These are phyloP conservation scores for Apamea anceps DNA, from an alignment of 2,888 invertebrate genomes.

Conservation along the genomic window DNA sequence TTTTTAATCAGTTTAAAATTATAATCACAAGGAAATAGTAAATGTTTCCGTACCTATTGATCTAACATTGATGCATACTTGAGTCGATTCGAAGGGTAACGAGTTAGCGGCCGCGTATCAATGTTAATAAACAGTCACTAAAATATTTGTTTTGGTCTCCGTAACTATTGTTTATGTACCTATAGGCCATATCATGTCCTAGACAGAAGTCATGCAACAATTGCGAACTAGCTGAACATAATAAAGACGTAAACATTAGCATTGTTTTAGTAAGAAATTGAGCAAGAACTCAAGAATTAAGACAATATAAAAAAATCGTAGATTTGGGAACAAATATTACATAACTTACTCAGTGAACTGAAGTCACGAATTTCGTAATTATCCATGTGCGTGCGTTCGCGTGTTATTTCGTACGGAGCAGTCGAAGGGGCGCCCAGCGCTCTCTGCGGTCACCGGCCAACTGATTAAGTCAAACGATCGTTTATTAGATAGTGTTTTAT, in stretches of 20 bases:
- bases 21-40: constrained; percentile 38
- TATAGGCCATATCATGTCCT: constrained; percentile 40
- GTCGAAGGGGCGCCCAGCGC: constrained; percentile 69
- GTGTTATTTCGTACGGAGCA: constrained; percentile 51
- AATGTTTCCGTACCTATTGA: constrained; percentile 46
- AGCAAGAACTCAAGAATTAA: constrained; percentile 20
- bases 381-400: constrained; percentile 76
- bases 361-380: constrained; percentile 83
- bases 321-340: constrained; percentile 28
- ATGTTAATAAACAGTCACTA: constrained; percentile 23
- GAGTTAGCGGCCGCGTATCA: constrained; percentile 24
- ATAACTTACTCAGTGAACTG: constrained; percentile 82
- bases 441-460: constrained; percentile 81
- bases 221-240: constrained; percentile 26
- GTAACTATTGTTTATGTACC: constrained; percentile 18
- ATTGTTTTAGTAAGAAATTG: background rate
- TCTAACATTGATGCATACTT: constrained; percentile 25
- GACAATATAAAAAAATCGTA: constrained; percentile 3
- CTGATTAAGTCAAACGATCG: constrained; percentile 85
- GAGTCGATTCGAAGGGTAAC: constrained; percentile 51
- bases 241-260: constrained; percentile 2
- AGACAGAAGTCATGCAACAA: constrained; percentile 38
- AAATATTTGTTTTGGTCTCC: constrained; percentile 30
- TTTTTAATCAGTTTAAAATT: constrained; percentile 7
- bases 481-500: constrained; percentile 83